These are phyloP conservation scores for Choristoneura fumiferana DNA, from an alignment of 1,140 invertebrate species.

Conservation along the genomic window DNA sequence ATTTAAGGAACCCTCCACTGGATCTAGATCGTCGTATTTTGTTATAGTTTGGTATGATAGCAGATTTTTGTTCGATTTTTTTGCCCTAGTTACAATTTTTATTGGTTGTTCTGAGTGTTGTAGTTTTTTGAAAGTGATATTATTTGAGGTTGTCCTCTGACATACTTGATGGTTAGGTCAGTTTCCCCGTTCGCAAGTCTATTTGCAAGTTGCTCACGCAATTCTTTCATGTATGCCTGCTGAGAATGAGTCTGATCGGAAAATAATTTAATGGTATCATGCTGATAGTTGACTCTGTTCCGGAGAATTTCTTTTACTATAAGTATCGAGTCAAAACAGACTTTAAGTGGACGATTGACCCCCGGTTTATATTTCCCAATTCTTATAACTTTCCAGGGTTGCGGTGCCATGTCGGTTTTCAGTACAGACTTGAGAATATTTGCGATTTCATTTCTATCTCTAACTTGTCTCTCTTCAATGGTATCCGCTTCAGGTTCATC, in stretches of 20 bases:
- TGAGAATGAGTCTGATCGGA: conserved; percentile 20
- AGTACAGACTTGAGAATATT: conserved; percentile 20
- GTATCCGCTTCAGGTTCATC: conserved; percentile 2
- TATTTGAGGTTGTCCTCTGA: no score
- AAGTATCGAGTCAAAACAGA: neutral
- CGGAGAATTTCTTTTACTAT: neutral
- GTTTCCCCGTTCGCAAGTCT: neutral
- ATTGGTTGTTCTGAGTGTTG: neutral
- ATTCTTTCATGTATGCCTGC: conserved; percentile 22
- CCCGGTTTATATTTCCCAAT: conserved; percentile 26
- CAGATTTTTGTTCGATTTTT: neutral
- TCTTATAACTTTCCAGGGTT: conserved; percentile 26
- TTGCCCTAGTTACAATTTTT: neutral
- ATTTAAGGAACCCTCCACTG: conserved; percentile 20
- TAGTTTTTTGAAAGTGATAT: neutral
- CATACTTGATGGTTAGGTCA: no score
- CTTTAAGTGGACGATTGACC: conserved; percentile 11
- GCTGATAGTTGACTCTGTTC: neutral
- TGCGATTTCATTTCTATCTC: conserved; percentile 13
- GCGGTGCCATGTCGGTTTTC: conserved; percentile 13
- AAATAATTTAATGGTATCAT: conserved; percentile 14
- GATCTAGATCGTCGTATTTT: conserved; percentile 19
- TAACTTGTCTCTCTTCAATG: neutral
- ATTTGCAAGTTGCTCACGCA: conserved; percentile 26
- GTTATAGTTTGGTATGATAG: neutral